phyloP scores from a whole-genome alignment of 2,113 vertebrate species.

The Mellivora capensis region DNA sequence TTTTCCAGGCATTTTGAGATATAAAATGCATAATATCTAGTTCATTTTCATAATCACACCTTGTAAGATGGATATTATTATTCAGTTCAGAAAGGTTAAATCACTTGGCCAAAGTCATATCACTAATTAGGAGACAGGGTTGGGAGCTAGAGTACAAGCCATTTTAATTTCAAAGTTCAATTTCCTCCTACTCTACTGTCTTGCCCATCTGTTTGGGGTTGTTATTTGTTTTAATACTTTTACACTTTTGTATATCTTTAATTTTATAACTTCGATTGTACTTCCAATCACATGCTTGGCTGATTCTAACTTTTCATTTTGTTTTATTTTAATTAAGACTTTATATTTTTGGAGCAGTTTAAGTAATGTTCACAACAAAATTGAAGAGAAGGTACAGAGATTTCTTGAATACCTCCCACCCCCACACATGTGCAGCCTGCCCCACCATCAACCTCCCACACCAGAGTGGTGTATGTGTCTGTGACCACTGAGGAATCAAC shows the following conservation, averaged over 20 bases:
- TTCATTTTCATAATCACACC: background rate
- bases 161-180: slow-evolving; percentile 32
- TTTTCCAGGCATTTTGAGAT: background rate
- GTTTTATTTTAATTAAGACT: background rate
- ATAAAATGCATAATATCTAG: background rate
- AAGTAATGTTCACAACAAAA: background rate
- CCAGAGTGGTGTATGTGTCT: background rate
- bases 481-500: background rate
- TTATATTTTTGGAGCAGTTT: background rate
- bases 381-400: background rate
- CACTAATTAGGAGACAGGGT: slow-evolving; percentile 1
- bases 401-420: background rate
- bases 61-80: background rate
- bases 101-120: slow-evolving; percentile 20
- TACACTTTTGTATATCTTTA: background rate
- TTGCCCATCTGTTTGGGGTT: background rate
- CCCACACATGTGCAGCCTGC: background rate
- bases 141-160: background rate
- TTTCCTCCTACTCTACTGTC: background rate
- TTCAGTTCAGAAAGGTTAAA: slow-evolving; percentile 33
- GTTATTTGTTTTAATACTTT: background rate
- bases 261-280: background rate
- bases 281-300: background rate
- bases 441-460: background rate
- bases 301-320: background rate